These are phyloP conservation scores for Seira ritae DNA, from an alignment of 2,888 invertebrate genomes.

Conservation along the genomic window DNA sequence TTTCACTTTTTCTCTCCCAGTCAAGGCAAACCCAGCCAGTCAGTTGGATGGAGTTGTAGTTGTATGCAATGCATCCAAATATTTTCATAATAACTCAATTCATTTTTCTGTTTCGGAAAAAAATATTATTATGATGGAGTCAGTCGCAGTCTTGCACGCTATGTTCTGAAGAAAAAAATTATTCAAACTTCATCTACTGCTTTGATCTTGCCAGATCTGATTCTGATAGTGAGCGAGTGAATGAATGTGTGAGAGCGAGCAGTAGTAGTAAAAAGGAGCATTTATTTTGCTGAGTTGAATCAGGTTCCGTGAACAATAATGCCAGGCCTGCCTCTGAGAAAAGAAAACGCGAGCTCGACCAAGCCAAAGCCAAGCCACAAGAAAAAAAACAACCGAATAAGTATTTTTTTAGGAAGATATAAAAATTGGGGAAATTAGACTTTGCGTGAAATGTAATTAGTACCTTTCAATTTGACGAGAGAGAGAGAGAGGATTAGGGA, in stretches of 20 bases:
- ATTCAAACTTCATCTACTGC: not conserved
- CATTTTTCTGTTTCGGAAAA: conserved; percentile 53
- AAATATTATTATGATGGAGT: not conserved
- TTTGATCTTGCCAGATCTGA: conserved; percentile 17
- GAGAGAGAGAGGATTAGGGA: conserved; percentile 71
- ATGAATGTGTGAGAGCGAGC: conserved; percentile 16
- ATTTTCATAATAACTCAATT: conserved; percentile 74
- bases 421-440: conserved; percentile 72
- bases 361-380: not conserved
- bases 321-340: no score
- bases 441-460: conserved; percentile 74
- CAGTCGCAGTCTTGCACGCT: not conserved
- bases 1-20: conserved; percentile 43
- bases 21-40: conserved; percentile 42
- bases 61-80: conserved; percentile 65
- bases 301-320: not conserved
- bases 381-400: not conserved
- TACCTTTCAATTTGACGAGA: conserved; percentile 74
- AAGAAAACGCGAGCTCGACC: no score
- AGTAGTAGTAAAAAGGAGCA: not conserved
- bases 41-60: no score
- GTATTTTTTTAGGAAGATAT: conserved; percentile 29
- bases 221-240: conserved; percentile 37
- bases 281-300: no score
- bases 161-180: conserved; percentile 19